phyloP scores from a whole-genome alignment of 1,140 invertebrate species.

The Rhyzopertha dominica region DNA sequence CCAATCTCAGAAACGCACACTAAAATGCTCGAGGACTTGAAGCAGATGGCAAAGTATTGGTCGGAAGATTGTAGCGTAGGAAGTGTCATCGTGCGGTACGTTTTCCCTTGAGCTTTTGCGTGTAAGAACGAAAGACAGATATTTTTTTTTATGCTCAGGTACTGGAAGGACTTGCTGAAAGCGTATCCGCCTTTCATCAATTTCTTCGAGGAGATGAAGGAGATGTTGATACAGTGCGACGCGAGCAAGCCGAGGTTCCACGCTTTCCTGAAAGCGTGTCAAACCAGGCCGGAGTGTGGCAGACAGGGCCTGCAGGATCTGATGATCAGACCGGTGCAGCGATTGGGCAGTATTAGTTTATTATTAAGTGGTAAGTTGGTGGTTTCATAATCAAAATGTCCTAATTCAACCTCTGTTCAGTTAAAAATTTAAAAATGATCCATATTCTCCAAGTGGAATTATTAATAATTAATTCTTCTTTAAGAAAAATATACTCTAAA shows the following conservation, averaged over 20 bases:
- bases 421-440: too few species aligned
- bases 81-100: slow-evolving; percentile 78
- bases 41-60: slow-evolving; percentile 64
- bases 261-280: slow-evolving; percentile 95
- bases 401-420: too few species aligned
- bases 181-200: slow-evolving; percentile 97
- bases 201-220: slow-evolving; percentile 95
- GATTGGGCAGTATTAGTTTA: slow-evolving; percentile 90
- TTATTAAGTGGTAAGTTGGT: slow-evolving; percentile 76
- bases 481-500: too few species aligned
- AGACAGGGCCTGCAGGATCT: slow-evolving; percentile 91
- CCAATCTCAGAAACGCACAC: slow-evolving; percentile 91
- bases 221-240: slow-evolving; percentile 86
- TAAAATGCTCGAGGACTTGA: slow-evolving; percentile 75
- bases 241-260: slow-evolving; percentile 90
- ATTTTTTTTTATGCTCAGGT: too few species aligned
- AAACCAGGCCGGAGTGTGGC: slow-evolving; percentile 89
- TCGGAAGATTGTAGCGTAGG: slow-evolving; percentile 71
- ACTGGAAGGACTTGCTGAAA: slow-evolving; percentile 75
- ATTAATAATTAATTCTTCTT: too few species aligned
- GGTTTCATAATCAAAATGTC: too few species aligned
- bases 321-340: slow-evolving; percentile 93
- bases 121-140: too few species aligned
- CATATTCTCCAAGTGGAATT: too few species aligned
- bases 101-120: too few species aligned